Evolutionary conservation across 1,140 invertebrate genomes (phyloP), one percentile per base, ranked within the genome.

Genomic region (Kradibia gibbosae): DNA sequence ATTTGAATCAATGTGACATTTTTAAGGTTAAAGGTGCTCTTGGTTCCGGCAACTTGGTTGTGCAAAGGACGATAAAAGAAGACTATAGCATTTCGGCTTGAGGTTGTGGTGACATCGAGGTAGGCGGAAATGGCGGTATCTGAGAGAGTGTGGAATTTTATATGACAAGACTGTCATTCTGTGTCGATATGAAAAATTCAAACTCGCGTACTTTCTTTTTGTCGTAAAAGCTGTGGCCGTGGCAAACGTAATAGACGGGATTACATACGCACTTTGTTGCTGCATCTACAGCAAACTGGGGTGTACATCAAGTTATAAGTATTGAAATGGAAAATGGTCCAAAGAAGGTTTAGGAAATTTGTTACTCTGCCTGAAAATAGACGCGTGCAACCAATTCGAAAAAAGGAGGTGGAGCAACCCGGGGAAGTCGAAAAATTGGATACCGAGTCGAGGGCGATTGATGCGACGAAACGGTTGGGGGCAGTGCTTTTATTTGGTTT

Each of bases 121-220:
- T 71, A 7, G 42, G 42, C 13, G 65, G 39, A 53, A 34, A 34
- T 25, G 53, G 45, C 4, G 15, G 20, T 45, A 34, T 17, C 70
- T 62, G 31, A 7, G 3, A 39, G 15, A 17, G 34, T 22, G 83
- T 87, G 88, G 90, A 91, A 91, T 91, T 91, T 91, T 90, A 91
- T 91, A 91, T 91, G 89, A 88, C 88, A 90, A 90, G 90, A 89
- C 88, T 91, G 89, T 89, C 88, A 89, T 91, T 89, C 87, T 89
- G 86, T 86, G 62, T 88, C 88, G 88, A 91, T 91, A 91, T 91
- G 89, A 91, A 91, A 91, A 91, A 91, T 91, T 90, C 90, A 87
- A 83, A 84, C 86, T 88, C 88, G 88, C 88, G 85, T 87, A 83
- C 84, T 87, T 86, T 86, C 82, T 34, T 67, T 53, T 57, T 55